Conservation (phyloP, 1,140 invertebrate genomes). For the Pectinophora gossypiella region DNA sequence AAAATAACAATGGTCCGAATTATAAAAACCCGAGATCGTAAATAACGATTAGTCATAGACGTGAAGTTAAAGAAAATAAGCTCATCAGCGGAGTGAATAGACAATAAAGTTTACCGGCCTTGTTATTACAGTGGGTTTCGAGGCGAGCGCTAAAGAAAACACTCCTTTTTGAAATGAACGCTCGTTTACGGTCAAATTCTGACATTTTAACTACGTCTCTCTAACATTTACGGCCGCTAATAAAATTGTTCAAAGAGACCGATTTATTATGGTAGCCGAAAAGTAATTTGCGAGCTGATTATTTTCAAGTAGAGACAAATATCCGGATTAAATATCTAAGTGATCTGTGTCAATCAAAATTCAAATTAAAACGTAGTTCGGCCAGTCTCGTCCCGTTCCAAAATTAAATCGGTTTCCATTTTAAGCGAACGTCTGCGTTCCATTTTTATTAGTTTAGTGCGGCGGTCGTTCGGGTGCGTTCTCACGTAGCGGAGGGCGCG, state of each 20-base stretch:
- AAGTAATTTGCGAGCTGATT: slow-evolving; percentile 23
- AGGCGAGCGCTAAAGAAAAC: slow-evolving; percentile 52
- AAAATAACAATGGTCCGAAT: slow-evolving; percentile 54
- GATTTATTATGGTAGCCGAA: slow-evolving; percentile 44
- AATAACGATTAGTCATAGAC: slow-evolving; percentile 62
- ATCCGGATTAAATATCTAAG: slow-evolving; percentile 26
- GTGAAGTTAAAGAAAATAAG: slow-evolving; percentile 61
- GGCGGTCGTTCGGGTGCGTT: slow-evolving; percentile 31
- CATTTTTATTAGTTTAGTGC: slow-evolving; percentile 34
- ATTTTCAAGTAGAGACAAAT: slow-evolving; percentile 12
- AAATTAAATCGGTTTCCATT: slow-evolving; percentile 31
- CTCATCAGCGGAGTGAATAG: slow-evolving; percentile 62
- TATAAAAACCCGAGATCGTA: slow-evolving; percentile 28
- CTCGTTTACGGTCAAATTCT: slow-evolving; percentile 62
- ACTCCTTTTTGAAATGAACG: slow-evolving; percentile 58
- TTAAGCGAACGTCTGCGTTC: slow-evolving; percentile 28
- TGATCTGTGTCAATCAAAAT: slow-evolving; percentile 28
- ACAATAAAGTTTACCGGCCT: slow-evolving; percentile 57
- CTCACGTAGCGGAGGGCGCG: slow-evolving; percentile 47
- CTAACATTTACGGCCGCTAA: slow-evolving; percentile 55
- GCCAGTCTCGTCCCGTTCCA: slow-evolving; percentile 19
- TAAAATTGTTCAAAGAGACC: slow-evolving; percentile 60
- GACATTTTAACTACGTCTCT: slow-evolving; percentile 65
- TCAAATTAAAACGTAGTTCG: slow-evolving; percentile 26
- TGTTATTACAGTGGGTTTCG: slow-evolving; percentile 47